Evolutionary conservation across 2,888 invertebrate genomes (phyloP), one percentile per base, ranked within the genome.

Genomic region (Himalopsyche japonica): DNA sequence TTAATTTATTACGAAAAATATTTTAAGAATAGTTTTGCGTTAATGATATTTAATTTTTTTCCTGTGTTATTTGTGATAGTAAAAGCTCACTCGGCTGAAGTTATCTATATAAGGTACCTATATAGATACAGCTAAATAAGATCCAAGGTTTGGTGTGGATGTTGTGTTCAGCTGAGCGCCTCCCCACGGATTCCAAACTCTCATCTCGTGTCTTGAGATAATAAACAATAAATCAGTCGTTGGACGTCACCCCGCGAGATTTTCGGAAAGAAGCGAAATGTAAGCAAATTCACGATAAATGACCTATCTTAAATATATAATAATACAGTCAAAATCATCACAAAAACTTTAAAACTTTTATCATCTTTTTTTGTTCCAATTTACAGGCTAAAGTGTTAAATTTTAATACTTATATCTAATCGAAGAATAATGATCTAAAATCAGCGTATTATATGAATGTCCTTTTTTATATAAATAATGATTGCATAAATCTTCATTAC

Each of bases 191-290:
- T 79, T 78, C 79, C 79, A 47, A 84, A 76, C 79, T 84, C 86
- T 85, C 85, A 86, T 86, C 85, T 85, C 86, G 85, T 85, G 86
- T 84, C 84, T 84, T 82, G 85, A 81, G 85, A 83, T 86, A 86
- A 86, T 86, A 86, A 86, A 82, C 86, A 82, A 85, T 86, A 86
- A 86, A 86, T 86, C 80, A 85, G 81, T 80, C 84, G 81, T 57
- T 57, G 82, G 84, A 83, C 83, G 80, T 83, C 81, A 84, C 77
- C 84, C 78, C 84, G 64, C 43, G 81, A 84, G 81, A 76, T 64
- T 43, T 37, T 20, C 34, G 80, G 76, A 49, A 80, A 57, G 64
- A 32, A 80, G 47, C 78, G 79, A 49, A 48, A 79, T 30, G 34
- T 34, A 77, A 34, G 5, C n/a, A 32, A 24, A 77, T 1, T 32